Evolutionary conservation across 1,140 invertebrate species (phyloP), one percentile per base, ranked within the genome.

Genomic region (Drosophila watanabei): DNA sequence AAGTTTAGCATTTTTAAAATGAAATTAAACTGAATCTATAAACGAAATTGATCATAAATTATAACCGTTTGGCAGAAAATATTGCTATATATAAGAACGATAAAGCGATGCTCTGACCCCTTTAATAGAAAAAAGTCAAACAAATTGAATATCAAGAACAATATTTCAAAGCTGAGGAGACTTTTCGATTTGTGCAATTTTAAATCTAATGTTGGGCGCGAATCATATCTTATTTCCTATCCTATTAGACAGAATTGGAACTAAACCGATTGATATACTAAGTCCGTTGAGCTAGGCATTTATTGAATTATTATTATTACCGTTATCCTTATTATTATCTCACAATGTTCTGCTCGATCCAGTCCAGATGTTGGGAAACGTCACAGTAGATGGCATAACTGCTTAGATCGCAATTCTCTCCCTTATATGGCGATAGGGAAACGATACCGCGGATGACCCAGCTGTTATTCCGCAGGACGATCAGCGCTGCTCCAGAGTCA

Each of bases 341-440:
- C 3, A 63, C 61, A 28, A 64, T 45, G 9, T 65, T 60, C n/a
- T 28, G 37, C 2, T n/a, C 52, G n/a, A 65, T 37, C 62, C 62
- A 65, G 5, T 33, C 37, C 14, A 65, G 35, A 43, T 61, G 62
- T 56, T 20, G 43, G 11, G 62, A 18, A 6, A 65, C 35, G 18
- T 61, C 39, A 8, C 62, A 61, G 16, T 61, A 65, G n/a, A 61
- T 61, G 3, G 33, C 56, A 20, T 65, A 60, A 16, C n/a, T 33
- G 30, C 62, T 65, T 2, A 65, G 37, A 11, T 60, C 37, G 14
- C 62, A 64, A 13, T 13, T 64, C 0, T 20, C n/a, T 32, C 62
- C 62, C 14, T 16, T 33, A 18, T 28, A 37, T 13, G 20, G 63
- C 30, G 63, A 62, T 18, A 65, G 1, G 11, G 63, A 65, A 14